Evolutionary conservation across 2,888 invertebrate genomes (phyloP), one percentile per base, ranked within the genome.

Genomic region (Tenthredo notha): DNA sequence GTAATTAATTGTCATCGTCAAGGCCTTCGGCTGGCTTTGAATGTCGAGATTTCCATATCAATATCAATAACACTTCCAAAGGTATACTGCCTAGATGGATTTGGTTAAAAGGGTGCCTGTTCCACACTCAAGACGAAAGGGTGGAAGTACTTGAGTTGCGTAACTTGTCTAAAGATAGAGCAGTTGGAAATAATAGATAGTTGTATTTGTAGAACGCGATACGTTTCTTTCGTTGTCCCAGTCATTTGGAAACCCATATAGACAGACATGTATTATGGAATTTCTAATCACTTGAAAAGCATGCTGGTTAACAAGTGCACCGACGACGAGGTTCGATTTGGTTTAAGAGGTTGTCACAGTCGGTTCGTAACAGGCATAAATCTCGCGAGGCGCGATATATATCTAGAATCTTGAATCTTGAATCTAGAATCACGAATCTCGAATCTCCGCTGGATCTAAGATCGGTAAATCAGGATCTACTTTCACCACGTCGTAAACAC

Each of bases 381-480:
- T 80, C 80, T 61, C 80, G 5, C 77, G 33, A 15, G 80, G 37
- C 6, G 80, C 40, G 80, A 80, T 80, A 80, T 80, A 80, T 21
- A 80, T 80, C 80, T 80, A 25, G 29, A 78, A 78, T 78, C 78
- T 54, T 12, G 61, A 54, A 77, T 77, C 77, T 80, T 21, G 78
- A 58, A 78, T 78, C 78, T 78, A n/a, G n/a, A 40, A 74, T 50
- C 77, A 54, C 6, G 78, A 29, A 43, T 74, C 74, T 74, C 18
- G 54, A 78, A 78, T 78, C 78, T 78, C 50, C 2, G 61, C 61
- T 80, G 61, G 43, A 83, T 83, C 83, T 65, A 33, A 83, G 83
- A 83, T 83, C 83, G 83, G 67, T 83, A 83, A 83, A 83, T 83
- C 83, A 83, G 83, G 83, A 83, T 83, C 83, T 67, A 83, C 83